A percentile compares a stretch with the other conserved stretches of the same genome.
Evolutionary conservation across 2,113 vertebrate species (phyloP).

Genomic region (Cinclus mexicanus): DNA sequence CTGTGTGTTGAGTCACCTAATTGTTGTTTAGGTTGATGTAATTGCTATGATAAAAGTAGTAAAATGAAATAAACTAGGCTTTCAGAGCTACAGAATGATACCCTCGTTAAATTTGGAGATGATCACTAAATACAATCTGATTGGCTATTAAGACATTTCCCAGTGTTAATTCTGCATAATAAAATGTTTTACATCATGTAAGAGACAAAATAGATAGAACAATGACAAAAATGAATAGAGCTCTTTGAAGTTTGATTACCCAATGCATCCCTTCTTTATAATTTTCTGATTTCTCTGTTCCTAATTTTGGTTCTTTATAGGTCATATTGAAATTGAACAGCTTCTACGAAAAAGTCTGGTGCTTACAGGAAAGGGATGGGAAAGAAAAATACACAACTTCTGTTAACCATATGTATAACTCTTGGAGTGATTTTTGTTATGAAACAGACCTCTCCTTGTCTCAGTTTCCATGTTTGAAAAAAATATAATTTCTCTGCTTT

Average conservation of each 20-base stretch:
- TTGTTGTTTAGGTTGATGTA: constrained; percentile 74
- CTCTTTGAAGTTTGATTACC: constrained; percentile 15
- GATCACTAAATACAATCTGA: constrained; percentile 42
- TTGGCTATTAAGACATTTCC: constrained; percentile 43
- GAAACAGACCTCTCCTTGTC: background rate
- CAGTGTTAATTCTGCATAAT: constrained; percentile 8
- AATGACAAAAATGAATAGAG: background rate
- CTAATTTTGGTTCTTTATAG: constrained; percentile 7
- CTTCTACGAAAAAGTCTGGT: background rate
- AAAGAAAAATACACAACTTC: background rate
- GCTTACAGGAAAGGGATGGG: background rate
- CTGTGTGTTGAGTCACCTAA: constrained; percentile 70
- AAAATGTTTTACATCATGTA: background rate
- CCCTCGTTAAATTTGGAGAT: constrained; percentile 40
- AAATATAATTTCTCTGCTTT: background rate
- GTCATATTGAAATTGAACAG: background rate
- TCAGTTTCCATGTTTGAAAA: background rate
- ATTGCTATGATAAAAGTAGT: constrained; percentile 55
- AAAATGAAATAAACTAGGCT: constrained; percentile 37
- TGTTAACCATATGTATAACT: background rate
- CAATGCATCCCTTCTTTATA: background rate
- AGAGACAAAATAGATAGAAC: background rate
- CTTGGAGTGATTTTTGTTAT: background rate
- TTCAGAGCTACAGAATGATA: constrained; percentile 42
- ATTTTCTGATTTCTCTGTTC: constrained; percentile 34